A percentile compares a stretch with the other conserved stretches of the same genome.
These are phyloP conservation scores for Eleginops maclovinus DNA, from an alignment of 2,113 vertebrate genomes.

Conservation along the genomic window DNA sequence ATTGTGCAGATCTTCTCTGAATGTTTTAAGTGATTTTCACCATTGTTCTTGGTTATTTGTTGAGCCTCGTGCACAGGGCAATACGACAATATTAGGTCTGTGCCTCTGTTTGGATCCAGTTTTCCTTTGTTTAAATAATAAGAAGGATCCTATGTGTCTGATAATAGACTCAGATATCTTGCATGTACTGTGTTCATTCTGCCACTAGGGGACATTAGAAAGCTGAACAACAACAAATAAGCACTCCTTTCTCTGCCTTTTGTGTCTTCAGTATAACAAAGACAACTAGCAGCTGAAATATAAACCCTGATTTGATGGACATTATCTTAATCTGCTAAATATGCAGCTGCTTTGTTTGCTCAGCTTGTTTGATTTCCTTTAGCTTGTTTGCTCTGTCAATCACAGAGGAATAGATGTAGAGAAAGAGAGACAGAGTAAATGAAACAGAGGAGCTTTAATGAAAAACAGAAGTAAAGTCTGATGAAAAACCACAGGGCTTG, in stretches of 20 bases:
- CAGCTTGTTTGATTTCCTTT: constrained; percentile 15
- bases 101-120: not conserved
- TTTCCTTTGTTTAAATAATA: not conserved
- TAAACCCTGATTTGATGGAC: not conserved
- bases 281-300: not conserved
- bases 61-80: too few relatives aligned
- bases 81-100: too few relatives aligned
- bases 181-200: not conserved
- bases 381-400: not conserved
- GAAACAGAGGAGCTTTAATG: not conserved
- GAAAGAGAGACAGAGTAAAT: not conserved
- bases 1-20: too few relatives aligned
- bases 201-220: constrained; percentile 37
- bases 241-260: not conserved
- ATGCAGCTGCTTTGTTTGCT: not conserved
- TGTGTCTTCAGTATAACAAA: not conserved
- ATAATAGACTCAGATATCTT: not conserved
- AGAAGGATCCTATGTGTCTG: not conserved
- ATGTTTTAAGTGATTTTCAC: too few relatives aligned
- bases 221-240: not conserved
- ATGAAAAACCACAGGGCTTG: constrained; percentile 21
- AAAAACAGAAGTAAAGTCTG: not conserved
- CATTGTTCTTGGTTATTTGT: too few relatives aligned
- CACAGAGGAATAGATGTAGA: not conserved
- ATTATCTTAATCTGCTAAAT: not conserved